Conservation (phyloP, 2,113 vertebrate genomes). For the Rostratula benghalensis region DNA sequence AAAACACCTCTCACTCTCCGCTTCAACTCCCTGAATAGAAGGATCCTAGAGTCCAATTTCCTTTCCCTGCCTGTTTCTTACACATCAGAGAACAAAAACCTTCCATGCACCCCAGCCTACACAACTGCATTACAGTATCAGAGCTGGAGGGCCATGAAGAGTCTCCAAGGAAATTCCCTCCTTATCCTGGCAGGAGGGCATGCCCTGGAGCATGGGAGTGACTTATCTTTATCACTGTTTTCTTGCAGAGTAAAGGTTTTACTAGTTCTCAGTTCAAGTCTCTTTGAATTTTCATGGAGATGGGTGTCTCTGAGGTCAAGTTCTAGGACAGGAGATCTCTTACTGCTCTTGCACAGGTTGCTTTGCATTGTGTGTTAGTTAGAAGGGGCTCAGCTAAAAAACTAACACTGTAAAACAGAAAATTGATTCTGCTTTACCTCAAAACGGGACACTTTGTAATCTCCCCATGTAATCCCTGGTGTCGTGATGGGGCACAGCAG, state of each 20-base stretch:
- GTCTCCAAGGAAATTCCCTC: slow-evolving; percentile 37
- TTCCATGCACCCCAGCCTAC: not conserved
- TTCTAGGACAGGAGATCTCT: not conserved
- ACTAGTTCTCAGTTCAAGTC: not conserved
- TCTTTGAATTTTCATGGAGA: not conserved
- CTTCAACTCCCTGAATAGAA: not conserved
- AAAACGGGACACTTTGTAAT: not conserved
- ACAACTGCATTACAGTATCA: not conserved
- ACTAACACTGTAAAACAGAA: no score
- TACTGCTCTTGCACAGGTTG: not conserved
- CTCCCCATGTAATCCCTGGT: not conserved
- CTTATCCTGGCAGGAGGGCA: not conserved
- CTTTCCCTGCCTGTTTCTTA: not conserved
- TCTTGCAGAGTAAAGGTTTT: slow-evolving; percentile 17
- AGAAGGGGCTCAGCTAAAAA: no score
- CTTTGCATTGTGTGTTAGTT: not conserved
- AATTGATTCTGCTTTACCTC: no score
- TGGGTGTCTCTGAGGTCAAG: not conserved
- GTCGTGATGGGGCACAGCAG: not conserved
- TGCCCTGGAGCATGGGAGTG: slow-evolving; percentile 11
- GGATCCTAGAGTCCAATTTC: not conserved
- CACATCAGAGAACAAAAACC: not conserved
- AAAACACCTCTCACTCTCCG: not conserved
- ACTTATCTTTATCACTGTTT: not conserved
- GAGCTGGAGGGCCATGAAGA: not conserved